Evolutionary conservation across 1,140 invertebrate genomes (phyloP).

Genomic region (Psilanteris sp.): DNA sequence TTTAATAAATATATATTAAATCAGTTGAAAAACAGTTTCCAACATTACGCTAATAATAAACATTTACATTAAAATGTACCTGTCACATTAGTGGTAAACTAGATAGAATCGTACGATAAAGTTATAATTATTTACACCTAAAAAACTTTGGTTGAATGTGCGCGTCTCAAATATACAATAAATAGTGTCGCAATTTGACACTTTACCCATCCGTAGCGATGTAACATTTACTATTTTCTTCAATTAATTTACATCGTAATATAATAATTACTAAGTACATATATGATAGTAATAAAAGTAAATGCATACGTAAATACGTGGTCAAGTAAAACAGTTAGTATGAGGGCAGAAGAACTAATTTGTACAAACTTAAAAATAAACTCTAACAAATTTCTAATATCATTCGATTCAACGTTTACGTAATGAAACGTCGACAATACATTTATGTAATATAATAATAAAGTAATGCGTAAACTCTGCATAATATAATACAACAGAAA

Average conservation of each 20-base stretch:
- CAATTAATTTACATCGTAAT: too few relatives aligned
- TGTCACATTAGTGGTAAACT: constrained; percentile 25
- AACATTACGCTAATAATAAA: constrained; percentile 13
- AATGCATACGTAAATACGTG: too few relatives aligned
- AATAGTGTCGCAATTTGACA: not conserved
- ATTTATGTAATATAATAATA: too few relatives aligned
- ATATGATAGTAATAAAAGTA: too few relatives aligned
- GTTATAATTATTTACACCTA: constrained; percentile 37
- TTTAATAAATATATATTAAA: constrained; percentile 34
- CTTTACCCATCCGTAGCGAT: not conserved
- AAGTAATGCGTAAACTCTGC: constrained; percentile 10
- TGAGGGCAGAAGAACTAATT: too few relatives aligned
- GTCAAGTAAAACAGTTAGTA: too few relatives aligned
- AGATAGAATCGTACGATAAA: constrained; percentile 5
- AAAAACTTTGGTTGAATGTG: constrained; percentile 49
- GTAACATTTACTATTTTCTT: too few relatives aligned
- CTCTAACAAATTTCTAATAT: too few relatives aligned
- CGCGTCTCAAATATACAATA: constrained; percentile 43
- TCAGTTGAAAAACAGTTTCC: constrained; percentile 21
- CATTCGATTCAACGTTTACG: too few relatives aligned
- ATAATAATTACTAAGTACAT: too few relatives aligned
- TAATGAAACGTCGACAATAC: too few relatives aligned
- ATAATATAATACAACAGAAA: constrained; percentile 7
- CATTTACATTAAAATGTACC: constrained; percentile 8
- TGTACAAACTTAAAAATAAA: too few relatives aligned